Conservation (phyloP, 2,113 vertebrate genomes). For the Psophia crepitans region DNA sequence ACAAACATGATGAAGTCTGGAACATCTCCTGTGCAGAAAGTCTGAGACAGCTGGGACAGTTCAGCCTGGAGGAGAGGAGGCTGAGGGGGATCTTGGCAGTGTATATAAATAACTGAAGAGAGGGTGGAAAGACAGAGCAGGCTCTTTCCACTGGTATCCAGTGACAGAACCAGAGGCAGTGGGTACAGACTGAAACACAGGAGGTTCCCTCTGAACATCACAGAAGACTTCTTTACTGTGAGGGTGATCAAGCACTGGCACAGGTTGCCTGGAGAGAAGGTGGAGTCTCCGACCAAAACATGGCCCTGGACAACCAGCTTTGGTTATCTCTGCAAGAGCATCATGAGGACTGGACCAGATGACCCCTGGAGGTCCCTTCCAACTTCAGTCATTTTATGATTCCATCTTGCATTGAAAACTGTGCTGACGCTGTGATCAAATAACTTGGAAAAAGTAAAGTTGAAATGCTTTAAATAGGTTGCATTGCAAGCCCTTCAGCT, state of each 20-base stretch:
- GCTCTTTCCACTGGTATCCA: background rate
- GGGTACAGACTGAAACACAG: background rate
- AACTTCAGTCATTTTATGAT: accelerated
- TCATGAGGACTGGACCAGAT: background rate
- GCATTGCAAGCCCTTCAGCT: background rate
- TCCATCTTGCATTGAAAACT: background rate
- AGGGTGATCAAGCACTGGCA: background rate
- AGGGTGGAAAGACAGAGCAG: background rate
- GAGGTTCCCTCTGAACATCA: background rate
- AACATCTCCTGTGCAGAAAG: accelerated
- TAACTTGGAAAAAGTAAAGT: background rate
- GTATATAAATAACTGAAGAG: background rate
- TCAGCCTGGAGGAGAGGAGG: background rate
- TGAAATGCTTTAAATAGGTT: background rate
- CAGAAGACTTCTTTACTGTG: background rate
- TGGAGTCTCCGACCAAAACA: accelerated
- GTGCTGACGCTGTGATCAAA: background rate
- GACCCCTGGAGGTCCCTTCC: background rate
- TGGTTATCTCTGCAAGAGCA: background rate
- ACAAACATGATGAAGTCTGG: accelerated
- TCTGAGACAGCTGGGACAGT: background rate
- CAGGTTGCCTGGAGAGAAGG: accelerated
- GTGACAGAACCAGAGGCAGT: background rate
- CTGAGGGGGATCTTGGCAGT: accelerated
- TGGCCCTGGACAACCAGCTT: background rate